Base-by-base conservation (phyloP, 1,140 invertebrate species). In the Homarus americanus region DNA sequence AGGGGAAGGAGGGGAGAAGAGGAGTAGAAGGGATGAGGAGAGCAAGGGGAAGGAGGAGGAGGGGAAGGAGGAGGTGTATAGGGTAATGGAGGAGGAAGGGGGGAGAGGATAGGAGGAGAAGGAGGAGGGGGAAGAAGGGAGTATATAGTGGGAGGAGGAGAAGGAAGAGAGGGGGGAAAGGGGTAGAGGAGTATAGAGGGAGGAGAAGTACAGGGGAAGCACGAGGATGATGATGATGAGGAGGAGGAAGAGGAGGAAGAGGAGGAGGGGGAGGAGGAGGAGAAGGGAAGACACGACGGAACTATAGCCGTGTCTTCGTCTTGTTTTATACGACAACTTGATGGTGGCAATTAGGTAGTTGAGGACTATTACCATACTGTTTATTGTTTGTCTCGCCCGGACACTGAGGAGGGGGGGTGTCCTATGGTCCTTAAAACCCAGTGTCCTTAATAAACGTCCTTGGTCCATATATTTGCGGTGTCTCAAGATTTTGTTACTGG, bases 291-390 rank as follows among this genome's bases (percentile, higher is more conserved):
- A 44, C 38, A 41, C 41, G 78, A 38, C 28, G 79, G 58, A 63
- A 82, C 78, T n/a, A 28, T 34, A 49, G 40, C 38, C 82, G 36
- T 72, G 82, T 84, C 82, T 41, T 72, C 69, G 41, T 72, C 82
- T 72, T 84, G 82, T 84, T 84, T n/a, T 84, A 84, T 84, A 63
- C 66, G 82, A 84, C 82, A 84, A 84, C 63, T 84, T 84, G 82
- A 84, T 84, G 63, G 82, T n/a, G 20, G 66, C 82, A 84, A 84
- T 84, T 84, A 84, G 82, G 82, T 38, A 41, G 82, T 84, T 73
- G 24, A n/a, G n/a, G 69, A 66, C 73, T 38, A 72, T 84, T 84
- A 84, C 66, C 82, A 84, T 84, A 40, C 40, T 41, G 44, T 84
- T 84, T 84, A 69, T 69, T 72, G 82, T 84, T 82, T 20, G 58